A percentile compares a stretch with the other conserved stretches of the same genome.
Evolutionary conservation across 2,888 invertebrate species (phyloP).

Genomic region (Aphodius sticticus): DNA sequence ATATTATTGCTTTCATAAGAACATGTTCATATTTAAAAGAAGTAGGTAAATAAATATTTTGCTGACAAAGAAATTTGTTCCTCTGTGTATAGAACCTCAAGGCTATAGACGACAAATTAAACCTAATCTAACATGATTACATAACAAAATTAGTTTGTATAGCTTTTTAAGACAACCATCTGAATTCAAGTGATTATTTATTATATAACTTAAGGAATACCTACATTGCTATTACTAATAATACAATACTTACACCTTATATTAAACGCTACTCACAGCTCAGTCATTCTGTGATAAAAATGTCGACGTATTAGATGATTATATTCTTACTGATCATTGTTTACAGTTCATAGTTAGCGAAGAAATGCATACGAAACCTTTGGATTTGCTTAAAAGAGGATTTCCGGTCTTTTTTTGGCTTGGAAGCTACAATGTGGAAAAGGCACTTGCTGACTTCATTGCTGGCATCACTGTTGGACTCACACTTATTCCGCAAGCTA

Average conservation of each 20-base stretch:
- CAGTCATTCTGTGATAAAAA: no score
- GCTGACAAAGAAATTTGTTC: no score
- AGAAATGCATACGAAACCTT: conserved; percentile 25
- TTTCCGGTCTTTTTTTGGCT: conserved; percentile 72
- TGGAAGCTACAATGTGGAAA: conserved; percentile 76
- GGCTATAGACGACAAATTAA: not conserved
- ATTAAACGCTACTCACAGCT: no score
- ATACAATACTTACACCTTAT: no score
- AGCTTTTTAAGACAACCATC: not conserved
- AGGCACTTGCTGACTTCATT: conserved; percentile 84
- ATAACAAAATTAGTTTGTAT: not conserved
- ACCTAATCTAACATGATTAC: not conserved
- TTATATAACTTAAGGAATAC: not conserved
- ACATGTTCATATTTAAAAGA: no score
- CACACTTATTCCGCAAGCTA: conserved; percentile 91
- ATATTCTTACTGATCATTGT: no score
- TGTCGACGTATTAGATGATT: no score
- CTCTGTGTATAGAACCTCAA: not conserved
- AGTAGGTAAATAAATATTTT: no score
- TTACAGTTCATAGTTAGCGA: not conserved
- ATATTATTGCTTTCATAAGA: no score
- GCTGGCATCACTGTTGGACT: conserved; percentile 93
- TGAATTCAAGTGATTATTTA: not conserved
- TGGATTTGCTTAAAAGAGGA: conserved; percentile 22
- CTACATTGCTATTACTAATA: no score